phyloP scores from a whole-genome alignment of 2,113 vertebrate genomes.

The Pterocles gutturalis region DNA sequence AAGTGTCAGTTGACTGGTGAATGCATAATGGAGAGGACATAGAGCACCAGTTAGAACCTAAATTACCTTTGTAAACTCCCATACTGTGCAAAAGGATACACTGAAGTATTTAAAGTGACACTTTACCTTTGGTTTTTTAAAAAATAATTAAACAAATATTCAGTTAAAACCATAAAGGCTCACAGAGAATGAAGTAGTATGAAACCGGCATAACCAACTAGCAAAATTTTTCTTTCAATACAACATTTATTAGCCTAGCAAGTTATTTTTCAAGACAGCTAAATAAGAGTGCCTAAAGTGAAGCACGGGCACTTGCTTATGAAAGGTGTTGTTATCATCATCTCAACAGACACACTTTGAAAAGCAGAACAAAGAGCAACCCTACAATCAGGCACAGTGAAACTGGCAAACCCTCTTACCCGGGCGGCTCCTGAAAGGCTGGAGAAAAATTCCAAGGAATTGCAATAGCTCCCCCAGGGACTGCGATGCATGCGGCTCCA shows the following conservation, averaged over 20 bases:
- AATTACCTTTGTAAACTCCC: neutral
- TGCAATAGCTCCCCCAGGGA: neutral
- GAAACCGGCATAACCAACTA: neutral
- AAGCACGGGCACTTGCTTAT: neutral
- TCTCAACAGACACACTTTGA: neutral
- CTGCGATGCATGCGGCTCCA: accelerated
- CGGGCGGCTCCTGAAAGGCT: conserved; percentile 7
- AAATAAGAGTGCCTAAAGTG: neutral
- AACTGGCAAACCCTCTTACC: neutral
- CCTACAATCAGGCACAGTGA: neutral
- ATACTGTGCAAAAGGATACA: neutral
- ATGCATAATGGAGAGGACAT: neutral
- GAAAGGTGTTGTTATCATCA: neutral
- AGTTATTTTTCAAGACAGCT: neutral
- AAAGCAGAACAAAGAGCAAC: neutral
- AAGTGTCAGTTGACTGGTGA: neutral
- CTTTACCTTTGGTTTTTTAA: neutral
- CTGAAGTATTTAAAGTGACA: neutral
- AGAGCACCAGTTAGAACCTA: neutral
- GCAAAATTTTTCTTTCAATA: neutral
- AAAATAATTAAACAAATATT: neutral
- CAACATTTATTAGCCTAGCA: neutral
- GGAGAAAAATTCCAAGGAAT: conserved; percentile 12
- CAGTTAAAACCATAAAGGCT: neutral
- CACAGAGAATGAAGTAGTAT: neutral